Evolutionary conservation across 1,140 invertebrate genomes (phyloP).

Genomic region (Hydropsyche tenuis): DNA sequence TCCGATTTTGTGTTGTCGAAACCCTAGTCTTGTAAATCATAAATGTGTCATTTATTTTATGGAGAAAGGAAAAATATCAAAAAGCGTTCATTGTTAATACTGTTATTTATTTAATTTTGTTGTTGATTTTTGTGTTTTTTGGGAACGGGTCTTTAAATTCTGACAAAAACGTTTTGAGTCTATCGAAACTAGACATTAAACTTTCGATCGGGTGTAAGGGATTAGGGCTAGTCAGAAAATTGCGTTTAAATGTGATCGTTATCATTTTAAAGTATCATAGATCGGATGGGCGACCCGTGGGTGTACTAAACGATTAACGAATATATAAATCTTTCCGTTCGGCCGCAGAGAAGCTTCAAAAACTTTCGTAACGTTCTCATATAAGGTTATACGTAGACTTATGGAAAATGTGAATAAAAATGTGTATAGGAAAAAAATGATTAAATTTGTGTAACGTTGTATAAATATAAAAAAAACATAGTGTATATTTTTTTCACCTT

Average conservation of each 20-base stretch:
- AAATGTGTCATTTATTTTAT: not conserved
- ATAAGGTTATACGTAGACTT: not conserved
- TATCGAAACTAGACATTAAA: not conserved
- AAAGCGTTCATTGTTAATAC: not conserved
- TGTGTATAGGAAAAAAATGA: not conserved
- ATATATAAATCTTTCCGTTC: too few relatives aligned
- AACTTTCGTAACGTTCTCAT: not conserved
- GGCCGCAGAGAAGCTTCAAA: too few relatives aligned
- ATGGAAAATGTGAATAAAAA: constrained; percentile 7
- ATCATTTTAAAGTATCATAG: too few relatives aligned
- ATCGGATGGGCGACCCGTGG: too few relatives aligned
- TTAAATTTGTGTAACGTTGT: constrained; percentile 16
- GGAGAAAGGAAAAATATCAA: not conserved
- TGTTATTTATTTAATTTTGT: constrained; percentile 4
- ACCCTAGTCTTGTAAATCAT: not conserved
- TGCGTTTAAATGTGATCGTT: too few relatives aligned
- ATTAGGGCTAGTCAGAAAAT: not conserved
- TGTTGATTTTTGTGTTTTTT: not conserved
- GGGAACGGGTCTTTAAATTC: not conserved
- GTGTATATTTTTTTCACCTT: constrained; percentile 18
- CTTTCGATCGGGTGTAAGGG: not conserved
- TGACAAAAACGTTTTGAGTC: too few relatives aligned
- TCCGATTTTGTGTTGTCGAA: too few relatives aligned
- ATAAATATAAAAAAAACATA: not conserved
- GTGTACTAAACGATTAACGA: too few relatives aligned